Conservation (phyloP, 2,888 invertebrate genomes). For the Ptilodon capucinus region DNA sequence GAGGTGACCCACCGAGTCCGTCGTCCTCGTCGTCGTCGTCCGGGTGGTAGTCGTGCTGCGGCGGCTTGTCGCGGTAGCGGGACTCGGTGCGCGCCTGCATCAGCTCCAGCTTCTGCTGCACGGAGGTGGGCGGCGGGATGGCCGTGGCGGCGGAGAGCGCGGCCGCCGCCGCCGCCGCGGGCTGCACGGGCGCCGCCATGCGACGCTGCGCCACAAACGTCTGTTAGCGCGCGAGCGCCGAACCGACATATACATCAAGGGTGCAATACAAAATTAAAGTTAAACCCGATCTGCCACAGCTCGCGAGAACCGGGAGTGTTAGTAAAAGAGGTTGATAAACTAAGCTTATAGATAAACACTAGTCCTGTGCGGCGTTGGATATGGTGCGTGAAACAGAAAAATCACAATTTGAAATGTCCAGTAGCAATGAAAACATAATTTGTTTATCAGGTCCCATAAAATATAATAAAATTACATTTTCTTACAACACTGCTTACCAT, state of each 20-base stretch:
- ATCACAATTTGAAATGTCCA: too few species aligned
- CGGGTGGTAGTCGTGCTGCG: slow-evolving; percentile 48
- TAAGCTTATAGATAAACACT: too few species aligned
- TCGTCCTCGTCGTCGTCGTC: slow-evolving; percentile 62
- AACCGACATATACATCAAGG: background rate
- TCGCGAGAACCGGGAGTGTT: too few species aligned
- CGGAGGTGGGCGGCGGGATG: slow-evolving; percentile 75
- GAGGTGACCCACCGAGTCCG: slow-evolving; percentile 47
- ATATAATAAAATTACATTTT: too few species aligned
- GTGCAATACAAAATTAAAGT: background rate
- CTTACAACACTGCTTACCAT: slow-evolving; percentile 40
- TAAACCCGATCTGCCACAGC: background rate
- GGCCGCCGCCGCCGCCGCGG: slow-evolving; percentile 75
- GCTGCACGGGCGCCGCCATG: slow-evolving; percentile 76
- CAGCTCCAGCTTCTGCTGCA: slow-evolving; percentile 76
- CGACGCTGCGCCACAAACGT: slow-evolving; percentile 77
- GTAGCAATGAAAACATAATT: background rate
- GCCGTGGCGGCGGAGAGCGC: slow-evolving; percentile 77
- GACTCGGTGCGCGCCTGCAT: slow-evolving; percentile 69
- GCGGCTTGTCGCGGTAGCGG: slow-evolving; percentile 52
- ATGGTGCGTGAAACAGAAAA: too few species aligned
- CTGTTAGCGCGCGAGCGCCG: slow-evolving; percentile 36
- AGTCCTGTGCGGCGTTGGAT: too few species aligned
- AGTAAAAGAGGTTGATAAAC: too few species aligned
- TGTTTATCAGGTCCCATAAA: background rate